These are phyloP conservation scores for Oscheius sp. DNA, from an alignment of 2,888 invertebrate species.

Conservation along the genomic window DNA sequence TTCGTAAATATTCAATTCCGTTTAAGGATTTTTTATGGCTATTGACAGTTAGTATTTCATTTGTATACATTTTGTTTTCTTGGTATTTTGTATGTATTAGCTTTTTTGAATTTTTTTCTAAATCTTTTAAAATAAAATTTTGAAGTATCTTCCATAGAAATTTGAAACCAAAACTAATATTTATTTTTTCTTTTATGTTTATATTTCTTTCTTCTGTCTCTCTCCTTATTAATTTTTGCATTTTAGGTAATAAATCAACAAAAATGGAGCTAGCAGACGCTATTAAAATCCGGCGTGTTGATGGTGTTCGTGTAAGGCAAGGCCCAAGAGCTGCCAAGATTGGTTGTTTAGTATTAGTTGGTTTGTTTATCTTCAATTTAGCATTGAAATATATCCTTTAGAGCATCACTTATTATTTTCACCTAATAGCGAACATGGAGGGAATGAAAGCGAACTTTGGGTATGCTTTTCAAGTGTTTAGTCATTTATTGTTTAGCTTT, in stretches of 20 bases:
- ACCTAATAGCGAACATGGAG: conserved; percentile 40
- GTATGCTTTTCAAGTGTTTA: conserved; percentile 30
- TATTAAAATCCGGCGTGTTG: conserved; percentile 64
- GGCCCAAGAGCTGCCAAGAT: conserved; percentile 61
- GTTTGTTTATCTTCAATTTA: conserved; percentile 25
- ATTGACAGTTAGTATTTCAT: too few species aligned
- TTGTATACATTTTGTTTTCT: too few species aligned
- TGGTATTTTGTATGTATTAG: too few species aligned
- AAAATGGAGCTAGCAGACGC: conserved; percentile 66
- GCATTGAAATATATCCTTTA: conserved; percentile 22
- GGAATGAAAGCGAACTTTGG: conserved; percentile 57
- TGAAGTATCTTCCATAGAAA: background rate
- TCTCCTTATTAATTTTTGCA: background rate
- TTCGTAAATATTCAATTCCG: too few species aligned
- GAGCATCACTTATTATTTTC: conserved; percentile 68
- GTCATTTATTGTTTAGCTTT: conserved; percentile 45
- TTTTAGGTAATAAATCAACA: conserved; percentile 12
- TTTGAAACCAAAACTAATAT: background rate
- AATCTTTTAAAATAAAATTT: background rate
- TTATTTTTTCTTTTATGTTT: background rate
- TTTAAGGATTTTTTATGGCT: too few species aligned
- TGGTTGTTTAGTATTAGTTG: conserved; percentile 63
- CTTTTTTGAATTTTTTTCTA: too few species aligned
- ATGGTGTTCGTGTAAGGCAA: conserved; percentile 61
- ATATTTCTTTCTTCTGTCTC: background rate